These are phyloP conservation scores for Nycteola revayana DNA, from an alignment of 2,888 invertebrate genomes.

Conservation along the genomic window DNA sequence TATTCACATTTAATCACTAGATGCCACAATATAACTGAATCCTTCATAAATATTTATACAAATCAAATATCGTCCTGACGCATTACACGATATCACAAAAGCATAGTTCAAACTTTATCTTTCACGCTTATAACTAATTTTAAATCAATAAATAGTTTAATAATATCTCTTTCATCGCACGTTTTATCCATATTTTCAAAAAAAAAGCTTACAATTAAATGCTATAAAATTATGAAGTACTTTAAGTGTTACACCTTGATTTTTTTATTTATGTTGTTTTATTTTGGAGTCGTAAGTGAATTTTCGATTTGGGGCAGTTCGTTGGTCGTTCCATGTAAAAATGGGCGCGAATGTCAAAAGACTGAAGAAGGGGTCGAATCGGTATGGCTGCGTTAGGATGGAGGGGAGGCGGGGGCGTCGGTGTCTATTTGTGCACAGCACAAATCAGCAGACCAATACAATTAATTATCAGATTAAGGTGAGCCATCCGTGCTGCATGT, in stretches of 20 bases:
- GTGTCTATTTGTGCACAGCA: slow-evolving; percentile 75
- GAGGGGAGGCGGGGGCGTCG: slow-evolving; percentile 55
- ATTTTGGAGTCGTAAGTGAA: slow-evolving; percentile 32
- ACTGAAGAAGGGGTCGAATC: slow-evolving; percentile 71
- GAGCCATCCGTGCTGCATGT: slow-evolving; percentile 66
- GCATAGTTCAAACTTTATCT: slow-evolving; percentile 27
- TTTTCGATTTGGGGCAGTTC: slow-evolving; percentile 64
- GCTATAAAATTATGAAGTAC: slow-evolving; percentile 36
- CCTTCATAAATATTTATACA: slow-evolving; percentile 23
- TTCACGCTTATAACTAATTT: slow-evolving; percentile 18
- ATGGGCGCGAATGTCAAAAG: slow-evolving; percentile 80
- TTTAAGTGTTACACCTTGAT: slow-evolving; percentile 47
- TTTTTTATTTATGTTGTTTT: slow-evolving; percentile 26
- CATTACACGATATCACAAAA: slow-evolving; percentile 50
- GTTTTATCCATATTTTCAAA: slow-evolving; percentile 30
- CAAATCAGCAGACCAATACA: slow-evolving; percentile 79
- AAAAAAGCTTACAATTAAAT: slow-evolving; percentile 46
- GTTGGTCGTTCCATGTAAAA: slow-evolving; percentile 77
- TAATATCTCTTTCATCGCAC: slow-evolving; percentile 16
- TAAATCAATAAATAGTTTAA: slow-evolving; percentile 15
- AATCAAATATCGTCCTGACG: slow-evolving; percentile 30
- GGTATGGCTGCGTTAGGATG: slow-evolving; percentile 47
- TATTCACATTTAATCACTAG: slow-evolving; percentile 51
- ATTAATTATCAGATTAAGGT: slow-evolving; percentile 82
- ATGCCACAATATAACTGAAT: slow-evolving; percentile 63